A percentile compares a stretch with the other conserved stretches of the same genome.
phyloP scores from a whole-genome alignment of 1,140 invertebrate species.

The Anadara kagoshimensis region DNA sequence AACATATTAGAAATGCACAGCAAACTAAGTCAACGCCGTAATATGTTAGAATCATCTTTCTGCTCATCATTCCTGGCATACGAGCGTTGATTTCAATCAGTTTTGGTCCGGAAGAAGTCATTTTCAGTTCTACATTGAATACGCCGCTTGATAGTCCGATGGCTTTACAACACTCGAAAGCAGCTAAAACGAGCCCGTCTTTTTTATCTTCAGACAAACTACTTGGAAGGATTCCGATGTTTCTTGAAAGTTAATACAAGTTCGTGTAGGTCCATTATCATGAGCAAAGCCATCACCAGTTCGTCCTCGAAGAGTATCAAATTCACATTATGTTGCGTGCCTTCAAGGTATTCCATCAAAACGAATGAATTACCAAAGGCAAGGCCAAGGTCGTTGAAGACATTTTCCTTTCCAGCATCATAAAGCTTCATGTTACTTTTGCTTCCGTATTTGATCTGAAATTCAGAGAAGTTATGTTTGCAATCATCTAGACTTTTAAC shows the following conservation, averaged over 20 bases:
- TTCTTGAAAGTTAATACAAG: background rate
- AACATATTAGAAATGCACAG: background rate
- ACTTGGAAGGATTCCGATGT: background rate
- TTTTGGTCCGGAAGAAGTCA: background rate
- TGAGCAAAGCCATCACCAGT: background rate
- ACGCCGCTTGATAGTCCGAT: background rate
- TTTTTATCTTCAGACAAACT: background rate
- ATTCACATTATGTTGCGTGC: background rate
- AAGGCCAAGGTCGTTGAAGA: no score
- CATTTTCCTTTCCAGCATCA: no score
- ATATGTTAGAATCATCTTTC: slow-evolving; percentile 20
- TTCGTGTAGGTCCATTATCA: background rate
- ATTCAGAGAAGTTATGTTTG: no score
- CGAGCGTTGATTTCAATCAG: slow-evolving; percentile 13
- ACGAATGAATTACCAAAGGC: background rate
- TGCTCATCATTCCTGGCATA: slow-evolving; percentile 29
- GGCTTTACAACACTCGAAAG: slow-evolving; percentile 1
- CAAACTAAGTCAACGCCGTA: slow-evolving; percentile 13
- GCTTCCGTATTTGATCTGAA: no score
- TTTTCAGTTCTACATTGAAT: slow-evolving; percentile 2
- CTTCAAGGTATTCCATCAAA: background rate
- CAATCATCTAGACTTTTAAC: no score
- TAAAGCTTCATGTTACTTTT: no score
- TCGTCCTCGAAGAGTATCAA: background rate
- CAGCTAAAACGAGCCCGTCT: background rate